A percentile compares a stretch with the other conserved stretches of the same genome.
These are phyloP conservation scores for Micromys minutus DNA, from an alignment of 2,113 vertebrate species.

Conservation along the genomic window DNA sequence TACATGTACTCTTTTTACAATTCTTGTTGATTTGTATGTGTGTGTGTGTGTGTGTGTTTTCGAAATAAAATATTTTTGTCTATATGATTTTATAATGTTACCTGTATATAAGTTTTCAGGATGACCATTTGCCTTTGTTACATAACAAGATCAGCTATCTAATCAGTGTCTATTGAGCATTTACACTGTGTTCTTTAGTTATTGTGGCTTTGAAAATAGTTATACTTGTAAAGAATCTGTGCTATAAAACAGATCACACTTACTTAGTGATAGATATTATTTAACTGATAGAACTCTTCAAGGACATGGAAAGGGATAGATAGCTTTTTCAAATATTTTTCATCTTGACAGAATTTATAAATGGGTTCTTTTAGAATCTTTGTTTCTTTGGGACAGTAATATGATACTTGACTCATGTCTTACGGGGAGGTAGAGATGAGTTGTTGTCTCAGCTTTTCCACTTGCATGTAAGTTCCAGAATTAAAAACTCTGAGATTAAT, in stretches of 20 bases:
- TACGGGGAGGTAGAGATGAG: no score
- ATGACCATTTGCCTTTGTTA: not conserved
- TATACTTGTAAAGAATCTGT: not conserved
- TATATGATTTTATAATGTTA: not conserved
- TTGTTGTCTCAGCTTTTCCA: no score
- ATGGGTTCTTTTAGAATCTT: not conserved
- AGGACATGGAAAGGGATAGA: not conserved
- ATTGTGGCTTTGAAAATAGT: not conserved
- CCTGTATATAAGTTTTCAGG: not conserved
- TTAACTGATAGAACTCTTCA: not conserved
- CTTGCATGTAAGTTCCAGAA: no score
- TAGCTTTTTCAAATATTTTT: not conserved
- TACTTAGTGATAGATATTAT: not conserved
- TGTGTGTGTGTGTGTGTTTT: not conserved
- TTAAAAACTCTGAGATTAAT: no score
- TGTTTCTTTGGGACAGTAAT: no score
- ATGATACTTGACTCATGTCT: no score
- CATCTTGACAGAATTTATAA: not conserved
- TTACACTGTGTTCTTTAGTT: not conserved
- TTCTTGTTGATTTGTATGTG: not conserved
- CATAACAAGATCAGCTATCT: accelerated
- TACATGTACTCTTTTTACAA: not conserved
- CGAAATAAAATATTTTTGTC: no score
- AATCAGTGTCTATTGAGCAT: not conserved
- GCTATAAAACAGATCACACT: not conserved